Conservation (phyloP, 2,888 invertebrate species). For the Marasmarcha lunaedactyla region DNA sequence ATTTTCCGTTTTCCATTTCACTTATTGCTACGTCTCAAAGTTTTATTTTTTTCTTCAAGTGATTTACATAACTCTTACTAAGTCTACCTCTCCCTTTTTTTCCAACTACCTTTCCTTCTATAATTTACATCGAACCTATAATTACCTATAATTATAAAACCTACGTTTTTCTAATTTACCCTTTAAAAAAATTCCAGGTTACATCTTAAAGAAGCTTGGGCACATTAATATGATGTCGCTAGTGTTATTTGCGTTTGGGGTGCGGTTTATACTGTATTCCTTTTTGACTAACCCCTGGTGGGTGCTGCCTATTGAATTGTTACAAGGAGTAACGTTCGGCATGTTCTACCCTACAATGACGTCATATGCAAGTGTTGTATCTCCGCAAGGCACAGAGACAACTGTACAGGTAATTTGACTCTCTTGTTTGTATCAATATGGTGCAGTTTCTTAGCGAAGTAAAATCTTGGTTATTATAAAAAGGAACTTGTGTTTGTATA, state of each 20-base stretch:
- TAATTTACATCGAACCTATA: too few relatives aligned
- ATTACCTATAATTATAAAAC: too few relatives aligned
- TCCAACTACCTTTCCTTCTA: too few relatives aligned
- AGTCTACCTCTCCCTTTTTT: too few relatives aligned
- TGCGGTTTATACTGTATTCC: conserved; percentile 87
- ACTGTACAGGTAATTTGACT: conserved; percentile 77
- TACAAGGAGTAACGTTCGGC: conserved; percentile 91
- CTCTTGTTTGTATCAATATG: not conserved
- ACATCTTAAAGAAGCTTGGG: conserved; percentile 82
- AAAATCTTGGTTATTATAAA: not conserved
- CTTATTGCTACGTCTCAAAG: too few relatives aligned
- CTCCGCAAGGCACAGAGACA: conserved; percentile 87
- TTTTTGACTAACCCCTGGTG: conserved; percentile 84
- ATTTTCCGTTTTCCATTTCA: too few relatives aligned
- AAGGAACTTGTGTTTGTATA: not conserved
- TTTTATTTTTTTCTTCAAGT: too few relatives aligned
- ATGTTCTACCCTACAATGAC: conserved; percentile 91
- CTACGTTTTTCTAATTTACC: too few relatives aligned
- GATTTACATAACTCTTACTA: too few relatives aligned
- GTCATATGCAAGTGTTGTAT: conserved; percentile 86
- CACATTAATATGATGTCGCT: conserved; percentile 87
- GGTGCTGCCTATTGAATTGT: conserved; percentile 85
- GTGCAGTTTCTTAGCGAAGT: not conserved
- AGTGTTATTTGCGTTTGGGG: conserved; percentile 82
- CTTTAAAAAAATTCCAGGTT: conserved; percentile 70